These are phyloP conservation scores for Poecile montanus DNA, from an alignment of 2,797 vertebrate genomes.

Conservation along the genomic window DNA sequence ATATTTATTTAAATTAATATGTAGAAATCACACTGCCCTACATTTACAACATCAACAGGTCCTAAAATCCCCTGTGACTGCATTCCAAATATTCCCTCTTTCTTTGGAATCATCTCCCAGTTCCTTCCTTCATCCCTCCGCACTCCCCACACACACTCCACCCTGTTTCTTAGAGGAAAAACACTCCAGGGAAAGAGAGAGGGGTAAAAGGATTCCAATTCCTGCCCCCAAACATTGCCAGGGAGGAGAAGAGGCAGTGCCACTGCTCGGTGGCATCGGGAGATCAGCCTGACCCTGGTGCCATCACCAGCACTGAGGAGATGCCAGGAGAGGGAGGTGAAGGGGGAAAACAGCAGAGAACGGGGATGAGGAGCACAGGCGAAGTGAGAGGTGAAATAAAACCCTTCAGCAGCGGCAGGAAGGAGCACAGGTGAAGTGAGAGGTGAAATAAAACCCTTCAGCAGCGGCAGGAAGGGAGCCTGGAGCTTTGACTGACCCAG, in stretches of 20 bases:
- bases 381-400: background rate
- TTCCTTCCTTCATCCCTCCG: background rate
- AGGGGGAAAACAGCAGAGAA: background rate
- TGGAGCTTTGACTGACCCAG: background rate
- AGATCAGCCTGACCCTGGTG: background rate
- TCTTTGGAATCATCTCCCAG: background rate
- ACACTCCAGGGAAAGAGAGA: too few species aligned
- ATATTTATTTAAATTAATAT: background rate
- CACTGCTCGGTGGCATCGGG: background rate
- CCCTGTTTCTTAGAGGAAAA: background rate
- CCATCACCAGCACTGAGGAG: background rate
- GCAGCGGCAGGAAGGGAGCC: background rate
- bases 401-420: accelerated
- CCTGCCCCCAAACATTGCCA: background rate
- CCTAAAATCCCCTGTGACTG: background rate
- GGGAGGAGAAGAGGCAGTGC: background rate
- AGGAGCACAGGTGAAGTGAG: background rate
- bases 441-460: background rate
- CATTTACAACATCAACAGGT: accelerated
- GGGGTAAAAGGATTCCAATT: background rate
- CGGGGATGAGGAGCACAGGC: background rate
- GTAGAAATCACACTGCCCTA: background rate
- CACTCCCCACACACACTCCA: too few species aligned
- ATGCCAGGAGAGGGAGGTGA: background rate
- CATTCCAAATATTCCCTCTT: background rate